Base-by-base conservation (phyloP, 2,113 vertebrate genomes). In the Cebidichthys violaceus region DNA sequence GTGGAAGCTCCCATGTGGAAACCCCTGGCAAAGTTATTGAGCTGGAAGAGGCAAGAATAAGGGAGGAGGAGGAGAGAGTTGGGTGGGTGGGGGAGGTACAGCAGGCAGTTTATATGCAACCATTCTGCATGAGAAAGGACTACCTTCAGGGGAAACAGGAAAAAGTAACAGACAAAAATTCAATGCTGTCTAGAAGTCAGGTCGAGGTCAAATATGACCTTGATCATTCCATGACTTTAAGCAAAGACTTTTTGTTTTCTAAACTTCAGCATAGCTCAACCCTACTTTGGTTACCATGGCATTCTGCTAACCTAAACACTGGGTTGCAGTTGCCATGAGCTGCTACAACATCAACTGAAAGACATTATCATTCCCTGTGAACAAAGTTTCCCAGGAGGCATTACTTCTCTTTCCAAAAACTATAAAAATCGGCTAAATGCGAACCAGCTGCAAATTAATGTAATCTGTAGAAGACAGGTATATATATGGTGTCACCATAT, bases 1-100 rank as follows among this genome's bases (percentile, higher is more conserved):
- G 67, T 64, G 57, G 79, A 86, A 43, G 79, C 83, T 91, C 89
- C 90, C 88, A 81, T 76, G 90, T 85, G 87, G 85, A 90, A 91
- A 90, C 75, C 77, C 15, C 75, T 92, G 85, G 89, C 84, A 90
- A 77, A 84, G 75, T 77, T 83, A 72, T 78, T 88, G 61, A 76
- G 83, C 78, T 89, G 59, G 35, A 86, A 86, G 73, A 79, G 29
- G 79, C 39, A 54, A 59, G 24, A 45, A 80, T 13, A 71, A 52
- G 71, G 67, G 75, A 62, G 71, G 45, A 24, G 50, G 52, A 81
- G 29, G 13, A 18, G 64, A 22, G 77, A 31, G 35, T 78, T 39
- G 65, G 66, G 18, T 45, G 52, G 68, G 66, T 70, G 50, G 60
- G 55, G 60, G 64, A 74, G 57, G 45, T 47, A 43, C 4, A 50